Evolutionary conservation across 2,113 vertebrate genomes (phyloP).

Genomic region (Axis porcinus): DNA sequence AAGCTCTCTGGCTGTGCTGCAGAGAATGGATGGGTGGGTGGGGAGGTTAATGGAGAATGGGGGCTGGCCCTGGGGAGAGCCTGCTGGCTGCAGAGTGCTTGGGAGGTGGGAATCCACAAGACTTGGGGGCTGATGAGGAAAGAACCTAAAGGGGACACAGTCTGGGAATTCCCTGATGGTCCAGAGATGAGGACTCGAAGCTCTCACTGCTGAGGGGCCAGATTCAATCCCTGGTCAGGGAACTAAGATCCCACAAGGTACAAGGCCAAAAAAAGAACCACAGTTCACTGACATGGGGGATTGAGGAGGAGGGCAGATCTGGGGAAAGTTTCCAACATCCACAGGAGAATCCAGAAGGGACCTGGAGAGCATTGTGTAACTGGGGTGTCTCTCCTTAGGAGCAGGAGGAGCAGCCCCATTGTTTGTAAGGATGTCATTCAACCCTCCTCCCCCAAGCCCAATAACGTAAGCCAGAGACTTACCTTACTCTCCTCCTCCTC

Average conservation of each 20-base stretch:
- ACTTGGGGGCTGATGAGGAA: not conserved
- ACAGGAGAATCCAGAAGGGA: not conserved
- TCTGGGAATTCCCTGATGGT: not conserved
- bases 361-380: not conserved
- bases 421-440: not conserved
- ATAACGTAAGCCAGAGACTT: not conserved
- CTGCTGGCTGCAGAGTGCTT: not conserved
- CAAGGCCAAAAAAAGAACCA: not conserved
- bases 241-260: not conserved
- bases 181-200: not conserved
- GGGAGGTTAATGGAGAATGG: not conserved
- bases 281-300: not conserved
- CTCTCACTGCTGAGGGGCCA: not conserved
- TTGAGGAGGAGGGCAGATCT: not conserved
- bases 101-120: not conserved
- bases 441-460: fast-evolving
- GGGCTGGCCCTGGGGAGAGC: not conserved
- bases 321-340: not conserved
- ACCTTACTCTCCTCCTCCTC: no score
- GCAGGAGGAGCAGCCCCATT: not conserved
- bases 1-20: not conserved
- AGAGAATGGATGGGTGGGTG: not conserved
- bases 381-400: not conserved
- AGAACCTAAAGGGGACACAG: not conserved
- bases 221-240: not conserved